Evolutionary conservation across 2,113 vertebrate genomes (phyloP).

Genomic region (Hippolais icterina): DNA sequence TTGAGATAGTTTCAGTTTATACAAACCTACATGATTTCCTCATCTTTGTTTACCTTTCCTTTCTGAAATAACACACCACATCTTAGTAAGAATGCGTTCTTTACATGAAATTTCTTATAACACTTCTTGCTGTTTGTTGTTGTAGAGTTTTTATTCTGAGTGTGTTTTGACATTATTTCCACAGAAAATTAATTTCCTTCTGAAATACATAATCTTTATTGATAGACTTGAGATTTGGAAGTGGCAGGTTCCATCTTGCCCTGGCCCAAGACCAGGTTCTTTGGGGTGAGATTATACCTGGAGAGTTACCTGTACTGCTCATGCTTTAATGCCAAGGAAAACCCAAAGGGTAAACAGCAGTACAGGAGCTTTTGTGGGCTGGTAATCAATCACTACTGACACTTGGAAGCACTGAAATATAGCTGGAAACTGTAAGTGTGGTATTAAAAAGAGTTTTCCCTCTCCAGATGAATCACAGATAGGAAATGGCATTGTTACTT

Average conservation of each 20-base stretch:
- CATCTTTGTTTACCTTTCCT: not conserved
- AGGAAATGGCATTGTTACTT: not conserved
- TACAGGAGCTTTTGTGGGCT: not conserved
- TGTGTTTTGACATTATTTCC: not conserved
- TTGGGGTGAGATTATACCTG: not conserved
- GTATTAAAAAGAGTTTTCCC: not conserved
- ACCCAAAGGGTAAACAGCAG: not conserved
- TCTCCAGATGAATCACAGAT: not conserved
- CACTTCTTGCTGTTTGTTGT: not conserved
- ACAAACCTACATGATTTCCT: not conserved
- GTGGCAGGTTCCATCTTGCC: not conserved
- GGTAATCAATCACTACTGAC: not conserved
- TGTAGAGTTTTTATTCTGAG: not conserved
- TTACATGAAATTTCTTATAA: not conserved
- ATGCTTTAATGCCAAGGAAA: not conserved
- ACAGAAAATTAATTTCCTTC: not conserved
- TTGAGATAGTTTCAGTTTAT: not conserved
- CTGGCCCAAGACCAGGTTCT: not conserved
- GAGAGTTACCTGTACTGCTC: not conserved
- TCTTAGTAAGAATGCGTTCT: not conserved
- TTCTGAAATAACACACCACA: not conserved
- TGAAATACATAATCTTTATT: not conserved
- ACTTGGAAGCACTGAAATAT: not conserved
- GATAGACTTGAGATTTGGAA: not conserved
- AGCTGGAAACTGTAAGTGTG: not conserved